Percentiles rank a stretch among this genome's conserved stretches.
Evolutionary conservation across 1,140 invertebrate genomes (phyloP).

Genomic region (Psix sp.): DNA sequence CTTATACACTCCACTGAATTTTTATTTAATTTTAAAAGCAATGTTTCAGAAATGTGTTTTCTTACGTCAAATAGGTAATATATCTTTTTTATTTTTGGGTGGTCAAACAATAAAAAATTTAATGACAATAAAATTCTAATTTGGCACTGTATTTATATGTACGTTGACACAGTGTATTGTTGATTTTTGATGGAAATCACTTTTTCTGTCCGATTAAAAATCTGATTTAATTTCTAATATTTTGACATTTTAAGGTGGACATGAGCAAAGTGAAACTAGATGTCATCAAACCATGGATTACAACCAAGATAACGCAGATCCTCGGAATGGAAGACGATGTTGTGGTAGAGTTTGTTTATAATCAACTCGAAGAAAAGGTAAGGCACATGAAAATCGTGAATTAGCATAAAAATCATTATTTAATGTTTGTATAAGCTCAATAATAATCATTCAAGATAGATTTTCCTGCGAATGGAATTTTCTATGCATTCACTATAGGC

Average conservation of each 20-base stretch:
- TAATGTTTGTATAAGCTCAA: conserved; percentile 38
- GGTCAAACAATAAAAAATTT: too few species aligned
- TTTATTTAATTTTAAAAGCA: too few species aligned
- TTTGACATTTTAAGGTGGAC: conserved; percentile 88
- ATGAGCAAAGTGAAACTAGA: conserved; percentile 99
- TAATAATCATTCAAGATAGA: conserved; percentile 20
- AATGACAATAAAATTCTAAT: too few species aligned
- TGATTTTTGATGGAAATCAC: too few species aligned
- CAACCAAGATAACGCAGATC: conserved; percentile 95
- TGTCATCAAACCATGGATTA: conserved; percentile 99
- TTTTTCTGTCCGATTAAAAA: not conserved
- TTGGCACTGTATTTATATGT: too few species aligned
- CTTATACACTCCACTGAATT: too few species aligned
- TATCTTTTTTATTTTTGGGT: too few species aligned
- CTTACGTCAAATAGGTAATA: too few species aligned
- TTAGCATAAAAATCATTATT: conserved; percentile 1
- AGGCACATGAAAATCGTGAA: conserved; percentile 45
- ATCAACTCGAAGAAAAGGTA: conserved; percentile 97
- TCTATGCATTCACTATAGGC: conserved; percentile 73
- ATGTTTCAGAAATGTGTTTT: too few species aligned
- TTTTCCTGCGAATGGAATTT: conserved; percentile 51
- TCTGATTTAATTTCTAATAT: not conserved
- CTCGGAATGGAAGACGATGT: conserved; percentile 99
- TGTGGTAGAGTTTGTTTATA: conserved; percentile 98
- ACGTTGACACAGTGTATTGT: too few species aligned